phyloP scores from a whole-genome alignment of 2,888 invertebrate genomes.

The Ennomos erosarius region DNA sequence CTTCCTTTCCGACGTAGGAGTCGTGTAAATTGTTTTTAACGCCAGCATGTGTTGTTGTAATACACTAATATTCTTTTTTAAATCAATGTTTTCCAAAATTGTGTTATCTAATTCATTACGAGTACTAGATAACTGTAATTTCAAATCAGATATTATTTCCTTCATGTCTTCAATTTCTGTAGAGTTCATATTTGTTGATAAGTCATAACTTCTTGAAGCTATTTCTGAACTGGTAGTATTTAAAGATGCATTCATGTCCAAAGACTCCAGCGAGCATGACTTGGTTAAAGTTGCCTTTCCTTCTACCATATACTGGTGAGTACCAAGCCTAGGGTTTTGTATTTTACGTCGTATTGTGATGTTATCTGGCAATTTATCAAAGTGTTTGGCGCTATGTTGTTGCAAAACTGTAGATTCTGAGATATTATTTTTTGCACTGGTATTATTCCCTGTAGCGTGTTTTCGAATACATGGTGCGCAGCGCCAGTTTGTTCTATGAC shows the following conservation, averaged over 20 bases:
- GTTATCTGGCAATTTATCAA: neutral
- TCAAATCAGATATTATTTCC: slow-evolving; percentile 1
- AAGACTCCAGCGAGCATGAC: slow-evolving; percentile 2
- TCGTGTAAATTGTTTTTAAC: slow-evolving; percentile 1
- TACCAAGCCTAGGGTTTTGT: neutral
- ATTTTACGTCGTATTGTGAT: neutral
- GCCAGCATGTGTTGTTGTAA: neutral
- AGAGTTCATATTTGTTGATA: neutral
- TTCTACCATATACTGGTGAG: neutral
- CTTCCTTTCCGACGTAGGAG: neutral
- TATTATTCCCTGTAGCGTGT: neutral
- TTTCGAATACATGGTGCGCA: slow-evolving; percentile 5
- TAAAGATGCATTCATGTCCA: neutral
- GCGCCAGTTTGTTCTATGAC: slow-evolving; percentile 4
- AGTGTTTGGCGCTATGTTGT: neutral
- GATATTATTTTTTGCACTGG: too few species aligned
- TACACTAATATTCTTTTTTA: neutral
- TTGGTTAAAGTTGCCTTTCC: neutral
- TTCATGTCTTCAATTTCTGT: neutral
- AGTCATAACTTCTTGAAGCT: slow-evolving; percentile 3
- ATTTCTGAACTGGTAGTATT: slow-evolving; percentile 2
- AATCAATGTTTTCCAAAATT: slow-evolving; percentile 2
- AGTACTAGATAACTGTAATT: neutral
- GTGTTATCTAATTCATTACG: slow-evolving; percentile 2
- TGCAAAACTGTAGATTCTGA: too few species aligned